A percentile compares a stretch with the other conserved stretches of the same genome.
These are phyloP conservation scores for Therioaphis trifolii DNA, from an alignment of 2,888 invertebrate genomes.

Conservation along the genomic window DNA sequence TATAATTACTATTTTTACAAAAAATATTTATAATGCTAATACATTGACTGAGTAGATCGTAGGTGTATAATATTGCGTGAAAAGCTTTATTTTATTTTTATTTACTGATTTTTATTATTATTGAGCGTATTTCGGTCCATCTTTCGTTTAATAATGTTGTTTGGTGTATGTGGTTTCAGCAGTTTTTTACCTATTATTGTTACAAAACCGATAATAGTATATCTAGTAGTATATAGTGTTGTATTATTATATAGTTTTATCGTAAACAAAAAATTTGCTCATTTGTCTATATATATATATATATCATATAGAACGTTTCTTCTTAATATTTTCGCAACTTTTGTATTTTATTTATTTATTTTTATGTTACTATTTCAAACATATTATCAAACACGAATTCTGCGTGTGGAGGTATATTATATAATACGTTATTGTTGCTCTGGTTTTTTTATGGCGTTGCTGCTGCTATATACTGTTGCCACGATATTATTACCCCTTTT, in stretches of 20 bases:
- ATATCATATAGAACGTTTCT: too few relatives aligned
- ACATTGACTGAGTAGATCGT: not conserved
- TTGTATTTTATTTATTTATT: conserved; percentile 14
- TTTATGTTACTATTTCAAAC: not conserved
- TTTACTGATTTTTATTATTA: not conserved
- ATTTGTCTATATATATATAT: conserved; percentile 19
- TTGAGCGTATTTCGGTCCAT: conserved; percentile 14
- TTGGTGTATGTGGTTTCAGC: conserved; percentile 35
- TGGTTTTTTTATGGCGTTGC: conserved; percentile 31
- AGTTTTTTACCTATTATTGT: not conserved
- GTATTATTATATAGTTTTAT: conserved; percentile 15
- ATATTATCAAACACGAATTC: conserved; percentile 3
- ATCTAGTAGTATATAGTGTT: conserved; percentile 31
- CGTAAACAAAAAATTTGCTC: conserved; percentile 26
- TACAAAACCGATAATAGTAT: not conserved
- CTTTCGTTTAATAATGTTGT: conserved; percentile 3
- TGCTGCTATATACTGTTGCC: conserved; percentile 29
- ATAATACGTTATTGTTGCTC: not conserved
- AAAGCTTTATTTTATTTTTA: conserved; percentile 22
- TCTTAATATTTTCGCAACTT: conserved; percentile 14
- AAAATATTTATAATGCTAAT: not conserved
- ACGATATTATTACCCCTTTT: conserved; percentile 6
- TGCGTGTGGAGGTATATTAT: conserved; percentile 12
- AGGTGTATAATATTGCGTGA: conserved; percentile 21
- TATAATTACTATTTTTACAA: not conserved